Conservation (phyloP, 2,888 invertebrate species). For the Drosophila mettleri region DNA sequence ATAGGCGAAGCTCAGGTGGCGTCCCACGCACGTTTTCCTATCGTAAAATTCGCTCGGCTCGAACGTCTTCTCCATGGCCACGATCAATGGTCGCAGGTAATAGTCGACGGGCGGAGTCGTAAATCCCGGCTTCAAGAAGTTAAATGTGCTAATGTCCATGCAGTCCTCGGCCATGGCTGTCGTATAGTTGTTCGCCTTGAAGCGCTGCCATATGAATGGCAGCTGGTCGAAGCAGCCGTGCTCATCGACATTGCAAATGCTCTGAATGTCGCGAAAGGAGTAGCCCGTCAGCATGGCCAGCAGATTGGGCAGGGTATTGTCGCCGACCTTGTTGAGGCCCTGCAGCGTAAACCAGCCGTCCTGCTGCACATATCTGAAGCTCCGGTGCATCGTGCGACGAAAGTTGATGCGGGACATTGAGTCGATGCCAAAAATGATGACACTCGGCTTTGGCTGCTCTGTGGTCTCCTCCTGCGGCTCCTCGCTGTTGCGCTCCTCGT, state of each 20-base stretch:
- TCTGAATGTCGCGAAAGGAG: neutral
- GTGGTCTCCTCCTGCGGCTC: neutral
- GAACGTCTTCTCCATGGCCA: neutral
- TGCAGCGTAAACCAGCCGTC: neutral
- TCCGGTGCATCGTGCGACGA: neutral
- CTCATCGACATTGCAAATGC: neutral
- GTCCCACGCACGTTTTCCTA: neutral
- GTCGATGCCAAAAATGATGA: neutral
- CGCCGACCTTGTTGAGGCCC: slow-evolving; percentile 2
- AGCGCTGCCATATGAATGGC: neutral
- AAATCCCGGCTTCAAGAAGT: neutral
- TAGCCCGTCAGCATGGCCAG: neutral
- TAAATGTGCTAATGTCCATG: neutral
- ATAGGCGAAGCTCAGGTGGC: neutral
- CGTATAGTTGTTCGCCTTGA: neutral
- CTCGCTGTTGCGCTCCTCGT: neutral
- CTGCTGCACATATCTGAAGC: neutral
- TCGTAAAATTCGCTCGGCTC: neutral
- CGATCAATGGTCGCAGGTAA: neutral
- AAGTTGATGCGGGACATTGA: slow-evolving; percentile 2
- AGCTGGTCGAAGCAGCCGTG: neutral
- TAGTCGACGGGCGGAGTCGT: neutral
- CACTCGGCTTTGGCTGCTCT: neutral
- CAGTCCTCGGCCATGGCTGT: neutral
- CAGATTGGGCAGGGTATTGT: slow-evolving; percentile 3